phyloP scores from a whole-genome alignment of 2,888 invertebrate species.

The Erebia epiphron region DNA sequence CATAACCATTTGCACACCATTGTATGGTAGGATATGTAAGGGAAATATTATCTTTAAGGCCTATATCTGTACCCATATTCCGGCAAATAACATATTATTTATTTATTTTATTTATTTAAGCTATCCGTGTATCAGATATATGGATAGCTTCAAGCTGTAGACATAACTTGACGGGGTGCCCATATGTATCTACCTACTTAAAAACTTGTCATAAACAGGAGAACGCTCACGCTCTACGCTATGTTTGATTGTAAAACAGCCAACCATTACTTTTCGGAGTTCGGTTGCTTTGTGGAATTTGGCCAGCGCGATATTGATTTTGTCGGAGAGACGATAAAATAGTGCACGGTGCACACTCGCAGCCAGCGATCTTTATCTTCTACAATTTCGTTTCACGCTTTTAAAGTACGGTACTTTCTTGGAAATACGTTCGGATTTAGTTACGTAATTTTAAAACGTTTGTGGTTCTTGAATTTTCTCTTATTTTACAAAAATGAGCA shows the following conservation, averaged over 20 bases:
- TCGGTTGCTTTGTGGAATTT: slow-evolving; percentile 37
- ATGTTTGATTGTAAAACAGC: slow-evolving; percentile 27
- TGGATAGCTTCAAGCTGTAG: too few species aligned
- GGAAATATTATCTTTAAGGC: too few species aligned
- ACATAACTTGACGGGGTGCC: too few species aligned
- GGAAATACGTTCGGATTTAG: slow-evolving; percentile 19
- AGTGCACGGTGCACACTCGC: slow-evolving; percentile 23
- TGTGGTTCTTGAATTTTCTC: neutral
- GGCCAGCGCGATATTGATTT: slow-evolving; percentile 37
- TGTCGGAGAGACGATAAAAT: slow-evolving; percentile 29
- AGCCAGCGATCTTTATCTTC: slow-evolving; percentile 26
- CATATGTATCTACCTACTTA: too few species aligned
- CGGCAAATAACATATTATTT: too few species aligned
- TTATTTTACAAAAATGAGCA: neutral
- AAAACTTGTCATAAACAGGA: too few species aligned
- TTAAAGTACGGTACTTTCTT: slow-evolving; percentile 31
- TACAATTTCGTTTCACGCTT: slow-evolving; percentile 33
- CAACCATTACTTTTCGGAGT: slow-evolving; percentile 31
- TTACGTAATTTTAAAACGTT: slow-evolving; percentile 21
- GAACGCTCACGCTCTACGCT: slow-evolving; percentile 18
- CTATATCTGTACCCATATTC: too few species aligned
- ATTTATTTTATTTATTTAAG: too few species aligned
- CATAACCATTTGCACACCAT: too few species aligned
- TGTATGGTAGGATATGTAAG: too few species aligned
- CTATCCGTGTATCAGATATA: too few species aligned